A percentile compares a stretch with the other conserved stretches of the same genome.
These are phyloP conservation scores for Trissolcus japonicus DNA, from an alignment of 2,888 invertebrate genomes.

Conservation along the genomic window DNA sequence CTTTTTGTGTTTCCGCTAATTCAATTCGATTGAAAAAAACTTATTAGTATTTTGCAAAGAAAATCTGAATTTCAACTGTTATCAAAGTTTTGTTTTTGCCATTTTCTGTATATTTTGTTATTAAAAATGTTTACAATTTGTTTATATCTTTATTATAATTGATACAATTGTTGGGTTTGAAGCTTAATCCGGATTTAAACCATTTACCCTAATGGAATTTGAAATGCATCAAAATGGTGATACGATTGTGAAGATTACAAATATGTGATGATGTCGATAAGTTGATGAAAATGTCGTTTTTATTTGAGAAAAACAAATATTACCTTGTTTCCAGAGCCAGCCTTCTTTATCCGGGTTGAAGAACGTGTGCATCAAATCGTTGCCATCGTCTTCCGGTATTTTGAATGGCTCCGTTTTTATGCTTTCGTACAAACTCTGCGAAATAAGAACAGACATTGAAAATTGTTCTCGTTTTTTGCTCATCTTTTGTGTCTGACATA, in stretches of 20 bases:
- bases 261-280: slow-evolving; percentile 19
- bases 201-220: slow-evolving; percentile 44
- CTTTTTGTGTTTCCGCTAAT: too few species aligned
- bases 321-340: slow-evolving; percentile 99
- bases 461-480: slow-evolving; percentile 1
- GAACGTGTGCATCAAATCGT: slow-evolving; percentile 99
- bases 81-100: too few species aligned
- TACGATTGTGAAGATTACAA: slow-evolving; percentile 18
- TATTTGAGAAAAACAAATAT: slow-evolving; percentile 30
- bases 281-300: background rate
- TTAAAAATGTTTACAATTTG: background rate
- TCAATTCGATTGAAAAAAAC: too few species aligned
- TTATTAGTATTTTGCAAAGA: too few species aligned
- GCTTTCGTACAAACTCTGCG: slow-evolving; percentile 95
- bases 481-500: too few species aligned
- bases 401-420: slow-evolving; percentile 99
- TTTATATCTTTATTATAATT: background rate
- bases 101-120: background rate
- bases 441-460: slow-evolving; percentile 22
- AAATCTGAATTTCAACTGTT: too few species aligned
- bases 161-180: background rate
- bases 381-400: slow-evolving; percentile 99
- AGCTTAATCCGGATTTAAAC: slow-evolving; percentile 34
- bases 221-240: slow-evolving; percentile 49
- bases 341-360: slow-evolving; percentile 99